Conservation (phyloP, 2,888 invertebrate species). For the Drosophila quinaria region DNA sequence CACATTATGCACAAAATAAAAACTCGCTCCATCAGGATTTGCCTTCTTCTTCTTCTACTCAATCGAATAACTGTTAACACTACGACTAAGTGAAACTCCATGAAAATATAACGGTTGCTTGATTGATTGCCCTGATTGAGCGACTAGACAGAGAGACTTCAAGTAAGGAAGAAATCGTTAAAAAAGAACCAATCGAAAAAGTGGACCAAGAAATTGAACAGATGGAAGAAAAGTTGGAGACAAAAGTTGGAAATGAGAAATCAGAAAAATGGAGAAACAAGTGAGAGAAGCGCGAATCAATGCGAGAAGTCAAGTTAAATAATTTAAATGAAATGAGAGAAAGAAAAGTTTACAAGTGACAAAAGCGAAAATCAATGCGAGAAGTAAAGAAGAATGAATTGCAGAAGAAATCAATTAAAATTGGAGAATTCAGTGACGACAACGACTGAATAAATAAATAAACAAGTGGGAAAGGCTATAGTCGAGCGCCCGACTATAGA, state of each 20-base stretch:
- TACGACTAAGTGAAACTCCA: constrained; percentile 10
- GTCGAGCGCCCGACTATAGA: too few species aligned
- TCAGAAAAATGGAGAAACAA: neutral
- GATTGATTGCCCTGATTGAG: constrained; percentile 29
- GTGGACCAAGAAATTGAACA: neutral
- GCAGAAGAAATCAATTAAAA: neutral
- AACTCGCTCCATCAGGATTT: neutral
- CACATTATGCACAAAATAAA: constrained; percentile 22
- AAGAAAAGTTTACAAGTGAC: neutral
- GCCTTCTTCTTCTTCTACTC: neutral
- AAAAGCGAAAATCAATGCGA: neutral
- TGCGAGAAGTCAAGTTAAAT: neutral
- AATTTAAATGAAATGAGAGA: neutral
- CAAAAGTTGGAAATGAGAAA: too few species aligned
- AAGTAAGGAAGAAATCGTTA: neutral
- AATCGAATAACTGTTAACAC: constrained; percentile 5
- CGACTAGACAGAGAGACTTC: neutral
- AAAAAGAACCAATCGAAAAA: neutral
- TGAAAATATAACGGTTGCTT: constrained; percentile 22
- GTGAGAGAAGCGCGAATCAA: neutral
- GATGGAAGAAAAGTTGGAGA: too few species aligned
- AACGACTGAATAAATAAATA: too few species aligned
- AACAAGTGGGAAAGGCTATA: too few species aligned
- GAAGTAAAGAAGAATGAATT: neutral
- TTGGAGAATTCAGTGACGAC: too few species aligned